These are phyloP conservation scores for Coptodon rendalli DNA, from an alignment of 2,113 vertebrate species.

Conservation along the genomic window DNA sequence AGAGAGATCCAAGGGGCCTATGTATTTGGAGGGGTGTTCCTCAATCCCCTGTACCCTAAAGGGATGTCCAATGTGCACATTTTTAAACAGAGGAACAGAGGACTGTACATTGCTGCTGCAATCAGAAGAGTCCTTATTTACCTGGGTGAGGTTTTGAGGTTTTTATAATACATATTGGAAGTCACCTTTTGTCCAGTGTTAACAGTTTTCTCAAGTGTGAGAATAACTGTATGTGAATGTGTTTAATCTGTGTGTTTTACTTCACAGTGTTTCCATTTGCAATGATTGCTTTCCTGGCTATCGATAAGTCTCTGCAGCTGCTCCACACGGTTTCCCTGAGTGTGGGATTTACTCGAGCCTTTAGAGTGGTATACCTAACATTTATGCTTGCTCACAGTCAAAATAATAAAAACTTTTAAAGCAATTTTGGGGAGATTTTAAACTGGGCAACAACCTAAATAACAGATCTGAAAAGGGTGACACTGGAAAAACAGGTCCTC, in stretches of 20 bases:
- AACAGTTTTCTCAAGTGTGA: neutral
- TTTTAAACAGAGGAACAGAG: conserved; percentile 81
- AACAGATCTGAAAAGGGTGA: neutral
- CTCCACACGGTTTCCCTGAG: conserved; percentile 81
- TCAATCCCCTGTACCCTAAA: conserved; percentile 92
- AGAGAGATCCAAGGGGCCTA: conserved; percentile 89
- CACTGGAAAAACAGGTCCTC: neutral
- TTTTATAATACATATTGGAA: neutral
- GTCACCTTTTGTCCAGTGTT: neutral
- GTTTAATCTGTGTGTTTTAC: conserved; percentile 23
- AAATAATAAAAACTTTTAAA: neutral
- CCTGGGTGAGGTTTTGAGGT: conserved; percentile 81
- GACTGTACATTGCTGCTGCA: conserved; percentile 79
- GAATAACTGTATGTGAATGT: neutral
- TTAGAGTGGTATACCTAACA: conserved; percentile 79
- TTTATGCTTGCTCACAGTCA: neutral
- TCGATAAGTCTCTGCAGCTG: conserved; percentile 81
- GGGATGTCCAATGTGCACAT: conserved; percentile 78
- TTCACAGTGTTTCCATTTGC: conserved; percentile 89
- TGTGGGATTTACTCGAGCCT: conserved; percentile 91
- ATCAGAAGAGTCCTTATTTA: conserved; percentile 85
- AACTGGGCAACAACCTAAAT: neutral
- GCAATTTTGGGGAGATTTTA: neutral
- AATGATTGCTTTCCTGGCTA: conserved; percentile 90
- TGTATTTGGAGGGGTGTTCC: conserved; percentile 83